Evolutionary conservation across 2,113 vertebrate genomes (phyloP).

Genomic region (Vulpes vulpes): DNA sequence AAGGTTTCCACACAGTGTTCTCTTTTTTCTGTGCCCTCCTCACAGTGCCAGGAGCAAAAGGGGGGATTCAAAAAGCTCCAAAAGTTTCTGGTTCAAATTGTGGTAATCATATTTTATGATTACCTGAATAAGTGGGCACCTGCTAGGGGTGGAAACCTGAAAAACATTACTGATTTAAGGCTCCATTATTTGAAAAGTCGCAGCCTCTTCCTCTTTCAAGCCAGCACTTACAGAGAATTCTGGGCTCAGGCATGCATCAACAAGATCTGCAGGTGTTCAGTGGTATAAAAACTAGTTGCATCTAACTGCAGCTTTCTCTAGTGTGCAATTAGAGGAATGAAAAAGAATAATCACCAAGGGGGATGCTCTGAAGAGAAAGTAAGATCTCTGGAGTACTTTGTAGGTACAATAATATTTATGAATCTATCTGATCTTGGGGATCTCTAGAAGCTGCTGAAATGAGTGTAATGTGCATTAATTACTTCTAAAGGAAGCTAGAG

Average conservation of each 20-base stretch:
- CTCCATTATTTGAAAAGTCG: neutral
- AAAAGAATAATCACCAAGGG: neutral
- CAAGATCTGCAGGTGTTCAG: neutral
- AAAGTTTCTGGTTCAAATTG: neutral
- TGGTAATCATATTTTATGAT: neutral
- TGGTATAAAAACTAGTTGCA: neutral
- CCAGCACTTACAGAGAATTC: neutral
- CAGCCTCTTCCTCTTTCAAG: neutral
- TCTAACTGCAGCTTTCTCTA: slow-evolving; percentile 11
- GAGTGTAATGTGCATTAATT: neutral
- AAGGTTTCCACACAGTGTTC: slow-evolving; percentile 11
- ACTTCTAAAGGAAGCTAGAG: neutral
- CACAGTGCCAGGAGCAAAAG: neutral
- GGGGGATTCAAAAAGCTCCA: neutral
- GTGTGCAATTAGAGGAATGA: slow-evolving; percentile 61
- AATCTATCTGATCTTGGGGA: slow-evolving; percentile 9
- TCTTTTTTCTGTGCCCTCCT: slow-evolving; percentile 46
- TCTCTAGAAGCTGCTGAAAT: neutral
- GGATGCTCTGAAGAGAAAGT: slow-evolving; percentile 60
- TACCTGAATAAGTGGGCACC: neutral
- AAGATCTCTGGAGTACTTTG: neutral
- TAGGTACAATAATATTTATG: slow-evolving; percentile 15
- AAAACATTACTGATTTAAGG: neutral
- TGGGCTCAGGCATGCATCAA: neutral
- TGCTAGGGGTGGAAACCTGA: neutral